Conservation (phyloP, 1,140 invertebrate genomes). For the Drosophila novamexicana region DNA sequence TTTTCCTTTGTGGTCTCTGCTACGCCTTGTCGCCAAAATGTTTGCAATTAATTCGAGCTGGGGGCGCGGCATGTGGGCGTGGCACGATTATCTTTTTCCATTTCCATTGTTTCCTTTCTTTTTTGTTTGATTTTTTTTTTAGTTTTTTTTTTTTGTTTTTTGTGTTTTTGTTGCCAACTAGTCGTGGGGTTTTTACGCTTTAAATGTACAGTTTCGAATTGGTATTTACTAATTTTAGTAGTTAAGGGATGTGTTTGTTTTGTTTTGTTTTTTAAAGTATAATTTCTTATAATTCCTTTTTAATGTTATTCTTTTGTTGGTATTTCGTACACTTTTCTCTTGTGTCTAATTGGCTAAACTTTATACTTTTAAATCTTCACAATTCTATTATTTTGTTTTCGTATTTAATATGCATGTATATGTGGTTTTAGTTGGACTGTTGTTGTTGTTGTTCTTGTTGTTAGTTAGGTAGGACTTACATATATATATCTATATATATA, state of each 20-base stretch:
- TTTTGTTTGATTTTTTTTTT: background rate
- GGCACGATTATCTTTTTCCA: constrained; percentile 13
- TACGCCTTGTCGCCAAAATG: constrained; percentile 39
- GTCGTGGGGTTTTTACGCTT: constrained; percentile 38
- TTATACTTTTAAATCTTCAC: constrained; percentile 74
- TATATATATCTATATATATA: background rate
- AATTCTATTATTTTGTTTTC: constrained; percentile 64
- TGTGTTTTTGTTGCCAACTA: constrained; percentile 24
- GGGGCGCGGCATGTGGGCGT: constrained; percentile 5
- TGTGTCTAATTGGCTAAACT: constrained; percentile 79
- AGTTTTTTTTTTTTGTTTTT: background rate
- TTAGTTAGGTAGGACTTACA: constrained; percentile 41
- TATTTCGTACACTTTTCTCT: constrained; percentile 59
- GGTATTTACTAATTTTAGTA: constrained; percentile 82
- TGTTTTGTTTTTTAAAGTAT: constrained; percentile 58
- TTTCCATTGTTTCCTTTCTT: constrained; percentile 11
- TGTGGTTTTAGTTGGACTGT: constrained; percentile 45
- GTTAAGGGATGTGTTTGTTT: constrained; percentile 66
- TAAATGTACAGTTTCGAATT: constrained; percentile 82
- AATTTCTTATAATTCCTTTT: constrained; percentile 68
- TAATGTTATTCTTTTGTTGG: constrained; percentile 47
- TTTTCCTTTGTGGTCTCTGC: constrained; percentile 3
- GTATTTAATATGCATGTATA: constrained; percentile 54
- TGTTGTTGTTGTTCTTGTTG: constrained; percentile 28
- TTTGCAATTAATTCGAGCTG: background rate